Conservation (phyloP, 2,888 invertebrate genomes). For the Metallyticus violacea region DNA sequence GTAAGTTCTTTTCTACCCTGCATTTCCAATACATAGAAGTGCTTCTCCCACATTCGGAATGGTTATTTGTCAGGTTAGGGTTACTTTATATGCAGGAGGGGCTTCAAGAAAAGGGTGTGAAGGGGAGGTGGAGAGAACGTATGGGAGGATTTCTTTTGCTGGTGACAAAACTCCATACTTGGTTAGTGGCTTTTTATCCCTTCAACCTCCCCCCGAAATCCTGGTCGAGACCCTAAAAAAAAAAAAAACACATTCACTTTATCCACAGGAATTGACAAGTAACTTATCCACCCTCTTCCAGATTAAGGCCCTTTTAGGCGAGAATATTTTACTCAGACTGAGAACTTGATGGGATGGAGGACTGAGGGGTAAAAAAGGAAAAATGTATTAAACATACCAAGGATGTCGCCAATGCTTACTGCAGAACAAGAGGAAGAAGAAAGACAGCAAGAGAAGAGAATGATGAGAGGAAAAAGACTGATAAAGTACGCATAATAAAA, state of each 20-base stretch:
- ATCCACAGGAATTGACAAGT: constrained; percentile 17
- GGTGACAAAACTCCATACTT: constrained; percentile 23
- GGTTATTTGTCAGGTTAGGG: constrained; percentile 13
- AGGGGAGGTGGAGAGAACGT: not conserved
- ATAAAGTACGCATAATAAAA: no score
- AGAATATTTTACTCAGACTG: not conserved
- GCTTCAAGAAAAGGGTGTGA: not conserved
- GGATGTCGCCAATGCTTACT: not conserved
- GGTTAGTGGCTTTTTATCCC: constrained; percentile 13
- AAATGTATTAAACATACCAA: not conserved
- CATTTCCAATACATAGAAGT: constrained; percentile 12
- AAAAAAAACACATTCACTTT: constrained; percentile 16
- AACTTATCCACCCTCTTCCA: constrained; percentile 6
- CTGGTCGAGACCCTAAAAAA: constrained; percentile 8
- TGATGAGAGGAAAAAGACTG: no score
- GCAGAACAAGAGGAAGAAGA: not conserved
- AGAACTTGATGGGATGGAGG: not conserved
- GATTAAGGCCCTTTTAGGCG: not conserved
- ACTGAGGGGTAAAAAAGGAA: not conserved
- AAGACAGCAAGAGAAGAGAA: no score
- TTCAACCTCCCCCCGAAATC: not conserved
- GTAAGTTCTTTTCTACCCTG: not conserved
- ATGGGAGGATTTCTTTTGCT: constrained; percentile 12
- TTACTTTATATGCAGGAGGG: constrained; percentile 16
- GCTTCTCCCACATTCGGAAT: constrained; percentile 4